Conservation (phyloP, 2,113 vertebrate species). For the Pitta sordida region DNA sequence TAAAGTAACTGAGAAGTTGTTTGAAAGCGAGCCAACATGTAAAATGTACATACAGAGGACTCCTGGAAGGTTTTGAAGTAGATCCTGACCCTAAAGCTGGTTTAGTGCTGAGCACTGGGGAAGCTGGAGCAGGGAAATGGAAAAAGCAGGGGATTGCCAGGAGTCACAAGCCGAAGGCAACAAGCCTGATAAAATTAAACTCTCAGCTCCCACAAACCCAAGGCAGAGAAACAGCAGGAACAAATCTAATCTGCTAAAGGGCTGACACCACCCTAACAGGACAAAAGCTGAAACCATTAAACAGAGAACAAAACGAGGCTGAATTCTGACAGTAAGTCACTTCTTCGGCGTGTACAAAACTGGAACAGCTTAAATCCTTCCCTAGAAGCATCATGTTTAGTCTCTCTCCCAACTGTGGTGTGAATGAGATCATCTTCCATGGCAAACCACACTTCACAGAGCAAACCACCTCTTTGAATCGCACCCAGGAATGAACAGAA, state of each 20-base stretch:
- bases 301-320: background rate
- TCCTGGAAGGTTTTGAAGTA: background rate
- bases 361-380: background rate
- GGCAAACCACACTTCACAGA: background rate
- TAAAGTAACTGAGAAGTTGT: background rate
- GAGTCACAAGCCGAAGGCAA: background rate
- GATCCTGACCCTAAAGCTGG: background rate
- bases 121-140: background rate
- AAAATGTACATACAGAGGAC: background rate
- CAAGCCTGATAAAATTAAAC: background rate
- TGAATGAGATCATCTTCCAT: conserved; percentile 23
- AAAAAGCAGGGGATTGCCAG: conserved; percentile 25
- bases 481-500: background rate
- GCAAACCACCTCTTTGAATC: background rate
- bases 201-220: background rate
- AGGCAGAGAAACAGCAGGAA: background rate
- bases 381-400: background rate
- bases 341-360: background rate
- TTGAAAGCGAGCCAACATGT: background rate
- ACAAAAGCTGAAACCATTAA: background rate
- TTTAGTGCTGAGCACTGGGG: background rate
- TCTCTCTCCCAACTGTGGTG: background rate
- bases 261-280: background rate
- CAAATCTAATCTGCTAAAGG: background rate
- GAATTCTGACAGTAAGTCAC: background rate